Evolutionary conservation across 23 tunicate genomes (phyloP), one percentile per base, ranked within the genome.

Genomic region (Clavelina lepadiformis): DNA sequence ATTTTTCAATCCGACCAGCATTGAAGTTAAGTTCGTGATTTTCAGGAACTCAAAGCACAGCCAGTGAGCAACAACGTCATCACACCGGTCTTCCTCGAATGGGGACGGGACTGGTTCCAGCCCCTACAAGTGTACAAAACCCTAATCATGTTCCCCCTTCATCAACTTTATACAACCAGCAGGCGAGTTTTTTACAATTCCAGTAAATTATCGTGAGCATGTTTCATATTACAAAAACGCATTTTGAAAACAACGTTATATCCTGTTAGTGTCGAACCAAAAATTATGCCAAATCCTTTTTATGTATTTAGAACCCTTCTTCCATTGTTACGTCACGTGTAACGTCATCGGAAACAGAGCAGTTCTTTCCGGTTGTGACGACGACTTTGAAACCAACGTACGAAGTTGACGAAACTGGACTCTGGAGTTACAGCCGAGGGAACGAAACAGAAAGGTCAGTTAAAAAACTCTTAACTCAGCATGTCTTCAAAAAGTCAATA

Each of bases 291-390:
- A 11, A 15, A 11, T 44, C 15, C 49, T 28, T 3, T 27, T 25
- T 2, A 3, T 3, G 28, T 36, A 7, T 73, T 32, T 67, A 56
- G 73, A 46, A 50, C 26, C 66, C 77, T 33, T 41, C 65, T 15
- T 62, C 83, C 21, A 58, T 71, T 19, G 50, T 77, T 73, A 80
- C 85, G 54, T 71, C 95, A 51, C 85, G 74, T 30, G 54, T 77
- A 23, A 13, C 82, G 15, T 49, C 66, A 15, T 32, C 73, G 8
- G 72, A 67, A 6, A 29, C 65, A 8, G 68, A 56, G 13, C 76
- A 88, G 45, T 86, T 45, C 75, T 69, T 81, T 35, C 88, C 96
- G 15, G 88, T 88, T 19, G 82, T 88, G 30, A 80, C 85, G 37
- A 80, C 96, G 24, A 68, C 82, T 24, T 29, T 88, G 0, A 80